A percentile compares a stretch with the other conserved stretches of the same genome.
phyloP scores from a whole-genome alignment of 2,888 invertebrate species.

The Drosophila borborema region DNA sequence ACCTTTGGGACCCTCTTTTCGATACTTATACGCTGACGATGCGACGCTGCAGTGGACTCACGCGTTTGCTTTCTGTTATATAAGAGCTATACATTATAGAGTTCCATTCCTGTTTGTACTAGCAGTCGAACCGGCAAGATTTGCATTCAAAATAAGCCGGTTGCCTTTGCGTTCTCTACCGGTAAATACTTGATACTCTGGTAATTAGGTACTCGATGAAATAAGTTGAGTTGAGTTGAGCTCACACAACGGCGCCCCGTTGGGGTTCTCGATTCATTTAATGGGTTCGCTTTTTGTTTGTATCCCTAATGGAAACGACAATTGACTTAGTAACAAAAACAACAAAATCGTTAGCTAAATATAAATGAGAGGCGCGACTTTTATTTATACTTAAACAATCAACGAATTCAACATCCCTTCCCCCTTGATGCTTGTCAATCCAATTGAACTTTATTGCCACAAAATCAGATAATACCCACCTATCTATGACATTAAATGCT shows the following conservation, averaged over 20 bases:
- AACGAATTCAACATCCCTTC: slow-evolving; percentile 2
- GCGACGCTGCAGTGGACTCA: slow-evolving; percentile 18
- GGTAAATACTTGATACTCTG: slow-evolving; percentile 42
- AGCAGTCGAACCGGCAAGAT: slow-evolving; percentile 60
- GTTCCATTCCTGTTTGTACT: slow-evolving; percentile 44
- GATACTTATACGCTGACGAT: slow-evolving; percentile 33
- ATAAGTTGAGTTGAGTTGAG: slow-evolving; percentile 24
- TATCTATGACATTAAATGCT: slow-evolving; percentile 16
- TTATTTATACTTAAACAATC: not conserved
- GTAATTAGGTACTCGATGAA: slow-evolving; percentile 33
- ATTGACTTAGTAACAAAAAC: slow-evolving; percentile 27
- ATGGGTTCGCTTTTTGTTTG: slow-evolving; percentile 57
- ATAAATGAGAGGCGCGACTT: slow-evolving; percentile 35
- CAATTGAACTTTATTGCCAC: slow-evolving; percentile 12
- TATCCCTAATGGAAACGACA: slow-evolving; percentile 59
- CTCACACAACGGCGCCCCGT: slow-evolving; percentile 31
- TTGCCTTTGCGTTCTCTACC: slow-evolving; percentile 16
- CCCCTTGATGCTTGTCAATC: slow-evolving; percentile 4
- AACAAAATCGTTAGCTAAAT: slow-evolving; percentile 7
- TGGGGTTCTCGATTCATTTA: slow-evolving; percentile 44
- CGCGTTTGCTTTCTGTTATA: slow-evolving; percentile 34
- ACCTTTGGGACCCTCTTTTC: slow-evolving; percentile 47
- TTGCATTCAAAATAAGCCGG: slow-evolving; percentile 63
- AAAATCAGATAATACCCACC: slow-evolving; percentile 4
- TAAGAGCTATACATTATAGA: slow-evolving; percentile 24